A percentile compares a stretch with the other conserved stretches of the same genome.
Conservation (phyloP, 2,888 invertebrate species). For the Spodoptera exigua region DNA sequence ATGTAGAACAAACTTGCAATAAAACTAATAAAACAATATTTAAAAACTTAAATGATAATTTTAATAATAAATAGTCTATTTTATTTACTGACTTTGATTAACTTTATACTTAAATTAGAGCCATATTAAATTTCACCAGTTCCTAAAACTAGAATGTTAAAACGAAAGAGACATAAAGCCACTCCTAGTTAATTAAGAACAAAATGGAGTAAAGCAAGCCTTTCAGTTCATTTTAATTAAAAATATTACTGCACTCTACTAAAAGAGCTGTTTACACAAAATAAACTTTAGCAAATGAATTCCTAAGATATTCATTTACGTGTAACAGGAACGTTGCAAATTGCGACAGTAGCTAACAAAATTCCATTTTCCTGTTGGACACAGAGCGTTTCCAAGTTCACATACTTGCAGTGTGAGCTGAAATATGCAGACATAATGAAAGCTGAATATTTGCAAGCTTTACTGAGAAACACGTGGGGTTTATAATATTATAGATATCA, state of each 20-base stretch:
- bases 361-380: constrained; percentile 36
- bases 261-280: constrained; percentile 11
- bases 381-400: constrained; percentile 28
- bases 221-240: too few relatives aligned
- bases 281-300: constrained; percentile 14
- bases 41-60: too few relatives aligned
- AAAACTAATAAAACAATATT: too few relatives aligned
- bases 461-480: constrained; percentile 2
- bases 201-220: too few relatives aligned
- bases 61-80: too few relatives aligned
- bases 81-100: too few relatives aligned
- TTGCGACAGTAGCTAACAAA: constrained; percentile 25
- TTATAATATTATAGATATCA: constrained; percentile 6
- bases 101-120: too few relatives aligned
- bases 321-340: constrained; percentile 24
- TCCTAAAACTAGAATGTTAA: too few relatives aligned
- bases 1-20: too few relatives aligned
- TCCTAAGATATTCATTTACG: constrained; percentile 31
- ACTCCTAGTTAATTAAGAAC: too few relatives aligned
- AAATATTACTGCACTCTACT: neutral
- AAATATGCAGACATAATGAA: constrained; percentile 44
- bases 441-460: constrained; percentile 27
- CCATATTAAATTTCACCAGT: too few relatives aligned
- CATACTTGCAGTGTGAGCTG: constrained; percentile 18
- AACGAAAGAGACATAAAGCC: too few relatives aligned